Evolutionary conservation across 2,888 invertebrate species (phyloP).

Genomic region (Liodrosophila aerea): DNA sequence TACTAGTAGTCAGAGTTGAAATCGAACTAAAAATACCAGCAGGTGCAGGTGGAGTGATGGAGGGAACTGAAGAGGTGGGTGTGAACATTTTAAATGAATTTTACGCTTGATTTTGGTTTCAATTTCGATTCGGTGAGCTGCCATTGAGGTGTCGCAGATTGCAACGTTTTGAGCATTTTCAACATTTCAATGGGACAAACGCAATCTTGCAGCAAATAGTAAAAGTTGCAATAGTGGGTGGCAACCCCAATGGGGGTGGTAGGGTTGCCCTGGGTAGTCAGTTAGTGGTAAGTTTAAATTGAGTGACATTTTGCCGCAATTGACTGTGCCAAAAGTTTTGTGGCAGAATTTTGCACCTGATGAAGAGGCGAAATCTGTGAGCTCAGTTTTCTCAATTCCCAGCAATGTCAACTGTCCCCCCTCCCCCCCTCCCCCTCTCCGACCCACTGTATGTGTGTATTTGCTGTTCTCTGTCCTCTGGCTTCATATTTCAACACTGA

Average conservation of each 20-base stretch:
- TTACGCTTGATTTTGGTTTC: slow-evolving; percentile 73
- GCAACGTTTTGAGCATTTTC: slow-evolving; percentile 16
- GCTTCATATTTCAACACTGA: slow-evolving; percentile 30
- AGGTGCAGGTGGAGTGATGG: background rate
- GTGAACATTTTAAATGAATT: slow-evolving; percentile 70
- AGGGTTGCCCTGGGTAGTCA: slow-evolving; percentile 37
- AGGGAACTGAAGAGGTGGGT: slow-evolving; percentile 15
- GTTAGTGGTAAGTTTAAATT: slow-evolving; percentile 65
- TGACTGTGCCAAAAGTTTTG: slow-evolving; percentile 64
- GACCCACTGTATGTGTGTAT: too few species aligned
- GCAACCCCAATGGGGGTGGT: slow-evolving; percentile 5
- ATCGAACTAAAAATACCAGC: too few species aligned
- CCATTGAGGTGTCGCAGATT: slow-evolving; percentile 27
- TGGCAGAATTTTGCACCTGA: slow-evolving; percentile 27
- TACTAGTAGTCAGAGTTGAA: background rate
- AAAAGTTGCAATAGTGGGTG: slow-evolving; percentile 46
- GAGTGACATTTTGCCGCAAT: slow-evolving; percentile 75
- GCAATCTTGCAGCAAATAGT: slow-evolving; percentile 57
- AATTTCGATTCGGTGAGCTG: slow-evolving; percentile 58
- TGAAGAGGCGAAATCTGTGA: slow-evolving; percentile 28
- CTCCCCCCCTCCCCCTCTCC: background rate
- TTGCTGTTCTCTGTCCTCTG: background rate
- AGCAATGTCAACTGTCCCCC: background rate
- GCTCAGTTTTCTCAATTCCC: slow-evolving; percentile 10
- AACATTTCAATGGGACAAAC: slow-evolving; percentile 44